phyloP scores from a whole-genome alignment of 2,113 vertebrate species.

The Thomomys bottae region DNA sequence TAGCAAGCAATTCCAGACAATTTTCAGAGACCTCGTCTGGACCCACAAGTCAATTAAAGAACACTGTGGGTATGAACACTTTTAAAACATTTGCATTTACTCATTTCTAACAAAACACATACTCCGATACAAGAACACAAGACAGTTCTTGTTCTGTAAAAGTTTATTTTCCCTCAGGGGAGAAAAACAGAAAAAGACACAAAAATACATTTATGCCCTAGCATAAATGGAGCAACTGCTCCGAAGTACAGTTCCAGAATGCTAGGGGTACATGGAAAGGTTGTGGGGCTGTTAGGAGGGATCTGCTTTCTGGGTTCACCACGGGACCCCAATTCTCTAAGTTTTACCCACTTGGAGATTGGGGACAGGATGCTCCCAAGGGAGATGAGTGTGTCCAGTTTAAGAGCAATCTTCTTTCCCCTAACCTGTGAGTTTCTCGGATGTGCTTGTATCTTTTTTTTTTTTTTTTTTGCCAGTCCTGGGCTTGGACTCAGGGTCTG shows the following conservation, averaged over 20 bases:
- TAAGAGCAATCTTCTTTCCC: background rate
- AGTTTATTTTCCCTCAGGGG: conserved; percentile 59
- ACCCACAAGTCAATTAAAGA: conserved; percentile 2
- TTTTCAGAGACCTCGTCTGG: conserved; percentile 9
- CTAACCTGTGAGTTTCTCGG: background rate
- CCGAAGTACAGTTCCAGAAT: background rate
- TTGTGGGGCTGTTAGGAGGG: background rate
- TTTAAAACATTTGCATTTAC: background rate
- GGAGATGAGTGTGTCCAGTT: background rate
- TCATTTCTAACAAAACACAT: conserved; percentile 23
- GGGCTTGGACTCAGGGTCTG: too few relatives aligned
- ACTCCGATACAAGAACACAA: conserved; percentile 37
- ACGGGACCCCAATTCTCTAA: background rate
- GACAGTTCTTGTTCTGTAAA: conserved; percentile 50
- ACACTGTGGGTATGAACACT: background rate
- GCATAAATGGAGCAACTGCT: background rate
- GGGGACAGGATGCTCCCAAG: background rate
- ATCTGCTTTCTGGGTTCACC: background rate
- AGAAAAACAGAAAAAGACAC: conserved; percentile 46
- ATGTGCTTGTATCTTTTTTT: background rate
- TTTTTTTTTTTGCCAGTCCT: too few relatives aligned
- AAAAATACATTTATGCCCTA: conserved; percentile 47
- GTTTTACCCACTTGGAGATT: background rate
- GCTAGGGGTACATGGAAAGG: background rate
- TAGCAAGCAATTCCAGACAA: background rate